A percentile compares a stretch with the other conserved stretches of the same genome.
phyloP scores from a whole-genome alignment of 2,797 vertebrate species.

The Cyprinodon diabolis region DNA sequence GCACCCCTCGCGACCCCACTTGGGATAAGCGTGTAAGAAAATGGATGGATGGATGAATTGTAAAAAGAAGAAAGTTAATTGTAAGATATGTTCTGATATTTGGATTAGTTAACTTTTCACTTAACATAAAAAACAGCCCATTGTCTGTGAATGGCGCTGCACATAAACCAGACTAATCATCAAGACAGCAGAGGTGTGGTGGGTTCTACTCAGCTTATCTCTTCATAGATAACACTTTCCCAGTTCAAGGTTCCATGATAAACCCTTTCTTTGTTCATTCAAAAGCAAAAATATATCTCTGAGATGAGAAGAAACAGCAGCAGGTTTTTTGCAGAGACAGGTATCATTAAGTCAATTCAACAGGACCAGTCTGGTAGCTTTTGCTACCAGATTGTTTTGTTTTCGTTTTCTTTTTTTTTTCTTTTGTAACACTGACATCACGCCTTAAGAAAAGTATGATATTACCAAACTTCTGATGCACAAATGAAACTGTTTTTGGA shows the following conservation, averaged over 20 bases:
- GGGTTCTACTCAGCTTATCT: conserved; percentile 1
- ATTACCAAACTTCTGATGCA: neutral
- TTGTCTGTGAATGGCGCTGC: too few relatives aligned
- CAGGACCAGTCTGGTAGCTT: neutral
- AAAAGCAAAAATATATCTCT: neutral
- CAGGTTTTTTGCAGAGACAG: neutral
- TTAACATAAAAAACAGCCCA: neutral
- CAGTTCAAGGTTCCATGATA: neutral
- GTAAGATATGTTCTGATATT: neutral
- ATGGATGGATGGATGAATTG: too few relatives aligned
- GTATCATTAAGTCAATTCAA: neutral
- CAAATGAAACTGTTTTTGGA: neutral
- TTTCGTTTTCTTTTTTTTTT: neutral
- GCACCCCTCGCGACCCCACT: too few relatives aligned
- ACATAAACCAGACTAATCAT: neutral
- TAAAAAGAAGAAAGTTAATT: too few relatives aligned
- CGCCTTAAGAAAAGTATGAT: neutral
- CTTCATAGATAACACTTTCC: neutral
- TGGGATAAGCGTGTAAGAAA: too few relatives aligned
- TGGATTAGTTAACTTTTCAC: neutral
- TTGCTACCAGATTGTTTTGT: neutral
- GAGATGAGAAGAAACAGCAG: neutral
- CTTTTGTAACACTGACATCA: neutral
- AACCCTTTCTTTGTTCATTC: neutral
- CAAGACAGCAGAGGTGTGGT: neutral